Percentiles rank a stretch among this genome's conserved stretches.
These are phyloP conservation scores for Bucorvus abyssinicus DNA, from an alignment of 2,797 vertebrate genomes.

Conservation along the genomic window DNA sequence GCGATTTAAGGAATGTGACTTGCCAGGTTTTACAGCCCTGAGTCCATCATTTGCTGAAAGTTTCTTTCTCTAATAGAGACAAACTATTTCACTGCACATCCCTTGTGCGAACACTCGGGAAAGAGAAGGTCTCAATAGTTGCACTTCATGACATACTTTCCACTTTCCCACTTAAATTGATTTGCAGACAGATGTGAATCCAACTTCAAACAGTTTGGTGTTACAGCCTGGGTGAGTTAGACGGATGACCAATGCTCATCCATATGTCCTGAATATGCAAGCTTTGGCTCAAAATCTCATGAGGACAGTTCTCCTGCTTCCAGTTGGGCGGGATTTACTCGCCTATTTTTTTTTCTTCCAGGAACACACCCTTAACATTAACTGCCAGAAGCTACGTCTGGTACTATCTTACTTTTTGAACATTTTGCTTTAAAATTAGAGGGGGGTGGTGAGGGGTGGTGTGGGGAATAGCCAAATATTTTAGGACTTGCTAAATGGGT, in stretches of 20 bases:
- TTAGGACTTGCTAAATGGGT: conserved; percentile 36
- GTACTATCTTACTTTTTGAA: conserved; percentile 42
- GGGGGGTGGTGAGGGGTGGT: neutral
- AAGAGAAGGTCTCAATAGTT: neutral
- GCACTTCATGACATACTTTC: neutral
- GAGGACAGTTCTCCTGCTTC: conserved; percentile 33
- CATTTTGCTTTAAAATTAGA: conserved; percentile 46
- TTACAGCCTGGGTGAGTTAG: conserved; percentile 32
- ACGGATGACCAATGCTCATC: conserved; percentile 3
- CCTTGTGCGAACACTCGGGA: neutral
- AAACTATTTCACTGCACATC: neutral
- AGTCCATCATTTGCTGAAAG: neutral
- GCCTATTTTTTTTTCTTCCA: conserved; percentile 40
- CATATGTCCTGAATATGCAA: conserved; percentile 33
- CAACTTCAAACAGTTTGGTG: neutral
- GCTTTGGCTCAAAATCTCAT: conserved; percentile 38
- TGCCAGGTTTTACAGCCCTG: neutral
- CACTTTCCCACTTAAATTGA: neutral
- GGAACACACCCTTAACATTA: conserved; percentile 71
- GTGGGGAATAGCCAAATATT: neutral
- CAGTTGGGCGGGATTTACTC: conserved; percentile 45
- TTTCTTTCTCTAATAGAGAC: neutral
- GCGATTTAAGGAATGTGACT: conserved; percentile 23
- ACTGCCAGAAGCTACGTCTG: conserved; percentile 71
- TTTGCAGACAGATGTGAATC: conserved; percentile 13